Percentiles rank a stretch among this genome's conserved stretches.
These are phyloP conservation scores for Rhodeus uyekii DNA, from an alignment of 2,797 vertebrate species.

Conservation along the genomic window DNA sequence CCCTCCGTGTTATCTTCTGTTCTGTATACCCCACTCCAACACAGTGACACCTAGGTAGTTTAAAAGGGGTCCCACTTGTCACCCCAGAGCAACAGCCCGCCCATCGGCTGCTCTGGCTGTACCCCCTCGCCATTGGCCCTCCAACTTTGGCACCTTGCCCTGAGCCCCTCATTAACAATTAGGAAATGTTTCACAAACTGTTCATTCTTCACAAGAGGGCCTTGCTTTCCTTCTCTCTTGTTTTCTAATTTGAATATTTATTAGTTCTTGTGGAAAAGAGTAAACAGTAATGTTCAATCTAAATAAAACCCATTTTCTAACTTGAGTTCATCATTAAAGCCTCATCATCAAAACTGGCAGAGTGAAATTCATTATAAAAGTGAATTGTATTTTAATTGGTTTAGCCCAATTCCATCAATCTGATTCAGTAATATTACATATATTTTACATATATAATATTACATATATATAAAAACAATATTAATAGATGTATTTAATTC, in stretches of 20 bases:
- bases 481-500: neutral
- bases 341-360: neutral
- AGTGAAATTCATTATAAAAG: neutral
- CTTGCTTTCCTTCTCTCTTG: conserved; percentile 73
- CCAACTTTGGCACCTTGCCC: conserved; percentile 61
- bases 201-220: conserved; percentile 80
- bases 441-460: no score
- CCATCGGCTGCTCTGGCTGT: conserved; percentile 44
- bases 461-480: no score
- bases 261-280: conserved; percentile 72
- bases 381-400: neutral
- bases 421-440: no score
- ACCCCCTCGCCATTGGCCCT: conserved; percentile 65
- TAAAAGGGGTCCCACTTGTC: conserved; percentile 69
- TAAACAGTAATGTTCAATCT: conserved; percentile 20
- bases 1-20: conserved; percentile 60
- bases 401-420: neutral
- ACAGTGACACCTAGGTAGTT: conserved; percentile 73
- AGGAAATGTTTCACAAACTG: conserved; percentile 90
- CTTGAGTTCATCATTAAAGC: neutral
- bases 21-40: conserved; percentile 63
- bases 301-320: no score
- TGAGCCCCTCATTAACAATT: conserved; percentile 80
- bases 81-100: conserved; percentile 58
- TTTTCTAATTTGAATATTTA: conserved; percentile 83